phyloP scores from a whole-genome alignment of 2,888 invertebrate genomes.

The Dicyrtomina minuta region DNA sequence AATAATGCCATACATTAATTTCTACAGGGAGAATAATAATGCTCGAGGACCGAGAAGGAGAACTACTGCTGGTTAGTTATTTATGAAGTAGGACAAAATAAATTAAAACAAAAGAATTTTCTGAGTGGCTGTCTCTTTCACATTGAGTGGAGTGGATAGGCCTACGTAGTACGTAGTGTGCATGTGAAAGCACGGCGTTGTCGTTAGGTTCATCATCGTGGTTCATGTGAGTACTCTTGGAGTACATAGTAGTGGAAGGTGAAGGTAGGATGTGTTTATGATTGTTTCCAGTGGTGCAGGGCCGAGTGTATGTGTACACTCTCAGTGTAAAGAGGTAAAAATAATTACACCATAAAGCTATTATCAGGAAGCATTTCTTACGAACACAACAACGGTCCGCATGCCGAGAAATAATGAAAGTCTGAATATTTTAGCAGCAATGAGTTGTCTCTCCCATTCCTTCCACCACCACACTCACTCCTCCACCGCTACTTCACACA shows the following conservation, averaged over 20 bases:
- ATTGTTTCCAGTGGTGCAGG: neutral
- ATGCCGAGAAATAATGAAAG: constrained; percentile 13
- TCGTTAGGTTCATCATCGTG: too few relatives aligned
- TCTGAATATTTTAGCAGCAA: constrained; percentile 21
- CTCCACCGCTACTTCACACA: neutral
- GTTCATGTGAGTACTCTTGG: too few relatives aligned
- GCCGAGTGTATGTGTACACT: too few relatives aligned
- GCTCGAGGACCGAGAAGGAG: neutral
- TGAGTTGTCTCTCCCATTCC: neutral
- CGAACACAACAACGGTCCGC: too few relatives aligned
- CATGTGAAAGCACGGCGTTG: neutral
- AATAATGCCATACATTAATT: too few relatives aligned
- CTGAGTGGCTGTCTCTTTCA: too few relatives aligned
- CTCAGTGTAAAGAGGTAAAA: constrained; percentile 19
- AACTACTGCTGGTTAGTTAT: neutral
- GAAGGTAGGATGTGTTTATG: too few relatives aligned
- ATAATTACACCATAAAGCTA: constrained; percentile 13
- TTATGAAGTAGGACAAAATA: neutral
- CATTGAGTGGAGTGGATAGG: too few relatives aligned
- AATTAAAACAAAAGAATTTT: too few relatives aligned
- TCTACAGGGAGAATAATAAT: neutral
- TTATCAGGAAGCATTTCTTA: constrained; percentile 7
- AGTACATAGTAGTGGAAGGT: too few relatives aligned
- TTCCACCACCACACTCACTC: too few relatives aligned
- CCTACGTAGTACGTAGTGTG: too few relatives aligned